Evolutionary conservation across 2,797 vertebrate genomes (phyloP), one percentile per base, ranked within the genome.

Genomic region (Danio aesculapii): DNA sequence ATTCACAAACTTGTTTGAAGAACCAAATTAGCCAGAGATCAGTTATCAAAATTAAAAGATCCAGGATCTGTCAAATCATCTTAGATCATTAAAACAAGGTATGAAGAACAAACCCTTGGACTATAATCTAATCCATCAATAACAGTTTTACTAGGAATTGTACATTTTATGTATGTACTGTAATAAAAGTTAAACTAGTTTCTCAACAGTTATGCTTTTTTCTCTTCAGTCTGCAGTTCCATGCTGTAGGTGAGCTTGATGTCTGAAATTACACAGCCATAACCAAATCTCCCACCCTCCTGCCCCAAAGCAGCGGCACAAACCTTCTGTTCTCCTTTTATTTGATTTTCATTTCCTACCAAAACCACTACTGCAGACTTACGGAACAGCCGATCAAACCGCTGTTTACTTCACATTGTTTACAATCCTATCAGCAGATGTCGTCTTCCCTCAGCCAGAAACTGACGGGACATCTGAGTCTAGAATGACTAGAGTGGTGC

Each of bases 341-440:
- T 47, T n/a, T 19, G 39, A 44, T 59, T 50, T 53, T 41, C 86
- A 87, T 85, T 86, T 88, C 84, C 82, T 66, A 74, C 87, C 88
- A 88, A 89, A 90, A 90, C 92, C 90, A 88, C 90, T 92, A 88
- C 91, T 90, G 89, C 89, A 81, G 88, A 91, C 86, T 90, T 87
- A 87, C 81, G 86, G 88, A 91, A 91, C 91, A 92, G 91, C 93
- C 91, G 92, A 92, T 93, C 93, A 91, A 83, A 84, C 80, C 43
- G 69, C 83, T 90, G 88, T 94, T 94, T 94, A 92, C 92, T 91
- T 89, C 84, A 85, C 90, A 92, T 90, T 93, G 94, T 95, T 95
- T 94, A 95, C 94, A 93, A 87, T 90, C 91, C 91, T 90, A 89
- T 91, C 91, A 92, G 88, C 93, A 90, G 91, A 91, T 90, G 88